Conservation (phyloP, 2,888 invertebrate genomes). For the Ectobius pallidus region DNA sequence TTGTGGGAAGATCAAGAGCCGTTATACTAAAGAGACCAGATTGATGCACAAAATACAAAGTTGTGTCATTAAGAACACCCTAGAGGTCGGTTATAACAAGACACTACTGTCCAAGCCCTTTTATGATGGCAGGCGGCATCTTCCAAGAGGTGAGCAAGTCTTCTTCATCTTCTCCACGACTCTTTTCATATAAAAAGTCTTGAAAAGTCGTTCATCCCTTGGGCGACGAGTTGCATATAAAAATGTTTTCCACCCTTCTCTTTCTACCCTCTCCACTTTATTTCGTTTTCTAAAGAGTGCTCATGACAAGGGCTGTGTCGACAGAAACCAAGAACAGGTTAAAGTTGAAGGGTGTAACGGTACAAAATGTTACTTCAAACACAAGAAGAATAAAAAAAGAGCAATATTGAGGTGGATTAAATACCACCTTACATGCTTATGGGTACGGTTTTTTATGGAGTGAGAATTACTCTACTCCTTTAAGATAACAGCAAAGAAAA, state of each 20-base stretch:
- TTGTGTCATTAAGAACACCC: background rate
- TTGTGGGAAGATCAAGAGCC: too few species aligned
- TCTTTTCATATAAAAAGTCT: conserved; percentile 7
- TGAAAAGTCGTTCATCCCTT: conserved; percentile 20
- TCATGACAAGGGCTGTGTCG: background rate
- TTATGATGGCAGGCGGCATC: background rate
- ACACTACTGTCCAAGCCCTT: background rate
- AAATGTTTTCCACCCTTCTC: conserved; percentile 19
- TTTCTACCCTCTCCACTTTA: background rate
- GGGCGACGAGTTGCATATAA: conserved; percentile 20
- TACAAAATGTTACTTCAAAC: conserved; percentile 13
- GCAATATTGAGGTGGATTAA: background rate
- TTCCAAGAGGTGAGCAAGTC: background rate
- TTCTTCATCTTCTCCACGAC: conserved; percentile 20
- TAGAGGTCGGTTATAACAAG: background rate
- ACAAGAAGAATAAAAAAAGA: background rate
- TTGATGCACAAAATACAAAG: background rate
- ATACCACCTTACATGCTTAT: background rate
- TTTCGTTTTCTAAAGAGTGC: conserved; percentile 19
- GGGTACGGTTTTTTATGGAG: too few species aligned
- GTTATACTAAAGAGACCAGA: too few species aligned
- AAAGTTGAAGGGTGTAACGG: conserved; percentile 12
- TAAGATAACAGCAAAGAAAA: too few species aligned
- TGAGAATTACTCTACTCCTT: too few species aligned
- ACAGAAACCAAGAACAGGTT: conserved; percentile 7